A percentile compares a stretch with the other conserved stretches of the same genome.
Conservation (phyloP, 2,888 invertebrate genomes). For the Belgica antarctica region DNA sequence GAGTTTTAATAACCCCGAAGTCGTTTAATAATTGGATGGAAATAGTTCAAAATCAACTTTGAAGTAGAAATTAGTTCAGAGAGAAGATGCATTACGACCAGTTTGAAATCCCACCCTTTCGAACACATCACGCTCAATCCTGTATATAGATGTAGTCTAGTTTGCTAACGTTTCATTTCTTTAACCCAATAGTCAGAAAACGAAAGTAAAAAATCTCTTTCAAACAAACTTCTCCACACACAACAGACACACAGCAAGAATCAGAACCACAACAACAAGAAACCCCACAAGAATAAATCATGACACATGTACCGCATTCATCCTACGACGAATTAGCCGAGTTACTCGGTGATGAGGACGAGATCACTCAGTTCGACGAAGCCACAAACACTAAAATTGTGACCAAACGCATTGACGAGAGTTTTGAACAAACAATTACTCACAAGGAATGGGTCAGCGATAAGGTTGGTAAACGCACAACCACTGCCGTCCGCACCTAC, state of each 20-base stretch:
- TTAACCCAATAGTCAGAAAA: slow-evolving; percentile 23
- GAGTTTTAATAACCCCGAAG: neutral
- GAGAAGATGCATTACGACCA: too few relatives aligned
- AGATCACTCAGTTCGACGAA: slow-evolving; percentile 33
- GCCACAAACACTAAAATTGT: slow-evolving; percentile 31
- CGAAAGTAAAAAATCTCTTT: slow-evolving; percentile 34
- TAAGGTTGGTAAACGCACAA: slow-evolving; percentile 34
- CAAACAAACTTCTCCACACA: neutral
- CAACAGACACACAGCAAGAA: slow-evolving; percentile 1
- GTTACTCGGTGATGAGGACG: slow-evolving; percentile 37
- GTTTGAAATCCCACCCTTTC: neutral
- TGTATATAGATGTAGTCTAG: slow-evolving; percentile 15
- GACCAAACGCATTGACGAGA: slow-evolving; percentile 32
- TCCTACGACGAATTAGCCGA: slow-evolving; percentile 33
- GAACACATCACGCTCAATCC: neutral
- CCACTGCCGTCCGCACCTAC: slow-evolving; percentile 38
- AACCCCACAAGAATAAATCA: slow-evolving; percentile 21
- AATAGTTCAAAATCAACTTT: neutral
- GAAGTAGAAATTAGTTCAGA: neutral
- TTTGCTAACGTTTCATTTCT: slow-evolving; percentile 24
- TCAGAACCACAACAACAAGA: neutral
- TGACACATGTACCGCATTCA: slow-evolving; percentile 30
- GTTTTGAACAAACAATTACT: slow-evolving; percentile 42
- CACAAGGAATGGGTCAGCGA: slow-evolving; percentile 42
- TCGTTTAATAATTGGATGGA: slow-evolving; percentile 8